A percentile compares a stretch with the other conserved stretches of the same genome.
phyloP scores from a whole-genome alignment of 2,888 invertebrate genomes.

The Neoscelio sp. region DNA sequence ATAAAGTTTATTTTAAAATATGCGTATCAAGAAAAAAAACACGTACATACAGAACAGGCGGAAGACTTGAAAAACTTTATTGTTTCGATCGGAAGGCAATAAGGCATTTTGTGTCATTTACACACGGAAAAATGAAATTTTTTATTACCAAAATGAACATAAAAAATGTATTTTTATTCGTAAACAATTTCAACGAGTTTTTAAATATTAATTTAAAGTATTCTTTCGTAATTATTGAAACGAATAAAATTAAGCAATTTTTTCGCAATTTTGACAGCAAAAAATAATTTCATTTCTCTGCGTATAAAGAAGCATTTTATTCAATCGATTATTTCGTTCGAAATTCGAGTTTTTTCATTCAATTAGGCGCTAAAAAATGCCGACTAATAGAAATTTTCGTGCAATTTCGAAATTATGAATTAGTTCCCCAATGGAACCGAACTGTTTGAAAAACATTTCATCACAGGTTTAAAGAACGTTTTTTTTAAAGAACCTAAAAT shows the following conservation, averaged over 20 bases:
- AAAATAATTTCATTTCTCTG: not conserved
- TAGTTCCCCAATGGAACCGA: too few species aligned
- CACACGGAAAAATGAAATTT: slow-evolving; percentile 8
- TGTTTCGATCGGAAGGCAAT: slow-evolving; percentile 49
- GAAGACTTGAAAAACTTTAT: slow-evolving; percentile 71
- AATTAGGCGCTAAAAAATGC: slow-evolving; percentile 36
- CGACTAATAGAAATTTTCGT: too few species aligned
- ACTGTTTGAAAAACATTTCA: too few species aligned
- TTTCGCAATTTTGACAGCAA: not conserved
- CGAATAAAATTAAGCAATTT: too few species aligned
- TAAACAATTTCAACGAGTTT: too few species aligned
- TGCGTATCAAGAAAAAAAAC: slow-evolving; percentile 80
- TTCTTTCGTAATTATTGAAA: too few species aligned
- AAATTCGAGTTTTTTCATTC: slow-evolving; percentile 21
- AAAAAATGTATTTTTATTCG: not conserved
- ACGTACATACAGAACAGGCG: slow-evolving; percentile 80
- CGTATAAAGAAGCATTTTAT: slow-evolving; percentile 3
- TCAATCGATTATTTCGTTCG: slow-evolving; percentile 19
- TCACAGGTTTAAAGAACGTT: too few species aligned
- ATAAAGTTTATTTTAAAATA: slow-evolving; percentile 81
- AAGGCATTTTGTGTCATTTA: slow-evolving; percentile 35
- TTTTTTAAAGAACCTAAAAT: too few species aligned
- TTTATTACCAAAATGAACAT: slow-evolving; percentile 14
- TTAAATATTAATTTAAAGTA: too few species aligned
- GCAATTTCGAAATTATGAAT: slow-evolving; percentile 18